Conservation (phyloP, 2,113 vertebrate genomes). For the Microcebus lehilahytsara region DNA sequence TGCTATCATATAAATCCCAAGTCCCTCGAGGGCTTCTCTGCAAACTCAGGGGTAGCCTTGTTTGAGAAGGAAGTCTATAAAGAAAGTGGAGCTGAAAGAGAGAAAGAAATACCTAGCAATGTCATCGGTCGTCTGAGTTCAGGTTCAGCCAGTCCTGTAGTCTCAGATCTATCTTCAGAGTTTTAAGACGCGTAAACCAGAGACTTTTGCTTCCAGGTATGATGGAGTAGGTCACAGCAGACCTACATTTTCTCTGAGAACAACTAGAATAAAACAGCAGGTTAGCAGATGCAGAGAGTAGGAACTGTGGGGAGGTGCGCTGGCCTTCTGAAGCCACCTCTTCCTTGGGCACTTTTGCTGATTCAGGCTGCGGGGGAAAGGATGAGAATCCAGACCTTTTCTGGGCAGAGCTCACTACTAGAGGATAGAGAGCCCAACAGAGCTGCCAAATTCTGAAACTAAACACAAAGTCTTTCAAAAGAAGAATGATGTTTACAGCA, state of each 20-base stretch:
- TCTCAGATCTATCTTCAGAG: not conserved
- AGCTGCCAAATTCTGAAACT: slow-evolving; percentile 17
- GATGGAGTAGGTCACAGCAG: no score
- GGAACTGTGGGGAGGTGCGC: no score
- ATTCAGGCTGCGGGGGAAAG: not conserved
- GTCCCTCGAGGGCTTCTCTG: not conserved
- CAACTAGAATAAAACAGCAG: not conserved
- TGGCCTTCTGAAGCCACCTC: not conserved
- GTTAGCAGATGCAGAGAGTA: not conserved
- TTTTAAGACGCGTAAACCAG: not conserved
- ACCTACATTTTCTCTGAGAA: not conserved
- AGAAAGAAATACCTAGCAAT: not conserved
- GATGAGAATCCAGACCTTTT: not conserved
- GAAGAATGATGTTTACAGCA: not conserved
- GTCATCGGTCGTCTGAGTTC: no score
- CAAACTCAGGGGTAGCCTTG: not conserved
- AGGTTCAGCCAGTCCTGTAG: not conserved
- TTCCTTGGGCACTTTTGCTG: not conserved
- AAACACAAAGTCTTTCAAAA: not conserved
- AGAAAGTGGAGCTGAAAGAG: not conserved
- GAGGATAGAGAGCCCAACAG: not conserved
- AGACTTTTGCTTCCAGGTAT: not conserved
- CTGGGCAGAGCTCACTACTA: not conserved
- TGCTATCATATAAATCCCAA: not conserved
- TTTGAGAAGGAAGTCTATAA: not conserved